Base-by-base conservation (phyloP, 2,888 invertebrate species). In the Prenolepis imparis region DNA sequence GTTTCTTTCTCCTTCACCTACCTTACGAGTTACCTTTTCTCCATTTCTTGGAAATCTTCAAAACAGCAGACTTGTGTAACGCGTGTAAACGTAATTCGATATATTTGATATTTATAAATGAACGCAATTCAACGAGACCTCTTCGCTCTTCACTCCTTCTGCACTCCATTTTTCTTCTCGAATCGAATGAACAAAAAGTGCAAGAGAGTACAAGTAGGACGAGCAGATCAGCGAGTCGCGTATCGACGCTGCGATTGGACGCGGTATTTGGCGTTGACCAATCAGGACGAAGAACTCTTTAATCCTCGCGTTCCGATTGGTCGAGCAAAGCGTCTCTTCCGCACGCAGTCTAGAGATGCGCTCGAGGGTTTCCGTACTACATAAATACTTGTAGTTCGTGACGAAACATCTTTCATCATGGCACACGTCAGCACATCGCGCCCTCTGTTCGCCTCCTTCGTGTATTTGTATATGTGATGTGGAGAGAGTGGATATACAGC, bases 341-440 rank as follows among this genome's bases (percentile, higher is more conserved):
- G n/a, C n/a, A n/a, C n/a, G n/a, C n/a, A n/a, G n/a, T n/a, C n/a
- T n/a, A n/a, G n/a, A n/a, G n/a, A n/a, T n/a, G n/a, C n/a, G 18
- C 39, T 0, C 59, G 3, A 0, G 15, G 24, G 15, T 55, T 18
- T 32, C 82, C 39, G 8, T n/a, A 84, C 87, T 89, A 84, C 61
- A 18, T 21, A 15, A 73, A 70, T n/a, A n/a, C 55, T 18, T 9
- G 44, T 12, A 78, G 44, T 59, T 75, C 73, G 28, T 77, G 85
- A 63, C 66, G n/a, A n/a, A n/a, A 36, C 28, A 9, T 78, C 70
- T 90, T 70, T 86, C 82, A 61, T 84, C 82, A 83, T 91, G 91
- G 81, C 91, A 90, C 90, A 91, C 90, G 90, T 90, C 90, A 90
- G 90, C 91, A 91, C 68, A 82, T 83, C 28, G 84, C 91, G 91